Evolutionary conservation across 2,113 vertebrate genomes (phyloP).

Genomic region (Corythornis madagascariensis): DNA sequence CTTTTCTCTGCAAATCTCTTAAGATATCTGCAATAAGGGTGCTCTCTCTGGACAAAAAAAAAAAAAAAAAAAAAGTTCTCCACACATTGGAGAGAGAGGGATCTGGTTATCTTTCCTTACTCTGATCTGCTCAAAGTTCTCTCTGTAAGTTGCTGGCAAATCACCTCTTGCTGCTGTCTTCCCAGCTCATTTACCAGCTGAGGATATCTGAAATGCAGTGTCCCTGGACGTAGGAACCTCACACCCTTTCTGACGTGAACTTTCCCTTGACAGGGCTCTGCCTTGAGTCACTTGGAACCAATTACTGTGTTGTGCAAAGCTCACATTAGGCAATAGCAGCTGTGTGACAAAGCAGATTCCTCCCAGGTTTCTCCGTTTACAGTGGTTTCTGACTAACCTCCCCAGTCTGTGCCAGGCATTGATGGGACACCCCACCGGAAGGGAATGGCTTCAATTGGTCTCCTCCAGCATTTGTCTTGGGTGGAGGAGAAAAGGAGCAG

Average conservation of each 20-base stretch:
- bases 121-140: not conserved
- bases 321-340: slow-evolving; percentile 43
- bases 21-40: slow-evolving; percentile 31
- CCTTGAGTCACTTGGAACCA: slow-evolving; percentile 31
- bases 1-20: not conserved
- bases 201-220: not conserved
- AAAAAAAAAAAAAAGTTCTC: not conserved
- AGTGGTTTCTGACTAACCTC: slow-evolving; percentile 49
- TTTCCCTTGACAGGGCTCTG: not conserved
- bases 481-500: not conserved
- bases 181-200: not conserved
- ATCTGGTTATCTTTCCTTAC: not conserved
- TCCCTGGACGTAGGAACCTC: accelerated
- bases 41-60: slow-evolving; percentile 44
- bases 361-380: not conserved
- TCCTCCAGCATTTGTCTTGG: not conserved
- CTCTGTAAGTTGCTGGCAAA: not conserved
- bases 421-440: accelerated
- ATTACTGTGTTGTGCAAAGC: slow-evolving; percentile 39
- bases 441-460: not conserved
- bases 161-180: not conserved
- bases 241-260: not conserved
- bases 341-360: slow-evolving; percentile 26
- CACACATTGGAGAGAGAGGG: not conserved
- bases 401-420: accelerated